Base-by-base conservation (phyloP, 2,797 vertebrate species). In the Manis javanica region DNA sequence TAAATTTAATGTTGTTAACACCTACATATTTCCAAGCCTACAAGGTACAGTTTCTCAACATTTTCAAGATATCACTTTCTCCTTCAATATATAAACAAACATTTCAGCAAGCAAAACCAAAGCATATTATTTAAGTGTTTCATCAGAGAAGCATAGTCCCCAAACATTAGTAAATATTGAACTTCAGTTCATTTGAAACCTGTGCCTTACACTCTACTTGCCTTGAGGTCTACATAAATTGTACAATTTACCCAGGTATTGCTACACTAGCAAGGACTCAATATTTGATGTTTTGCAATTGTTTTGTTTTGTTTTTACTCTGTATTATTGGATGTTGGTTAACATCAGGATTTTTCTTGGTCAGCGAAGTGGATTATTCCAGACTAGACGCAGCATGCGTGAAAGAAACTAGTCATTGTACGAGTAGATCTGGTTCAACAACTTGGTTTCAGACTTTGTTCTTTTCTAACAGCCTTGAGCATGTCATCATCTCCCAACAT, bases 71-170 rank as follows among this genome's bases (percentile, higher is more conserved):
- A 74, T 64, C 53, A 14, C 11, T 18, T 90, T 95, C 57, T 72
- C 71, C 24, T 88, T 84, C 77, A 92, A 69, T 79, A 87, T 1
- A 85, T 85, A 96, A 82, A 59, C 14, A 87, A 57, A 86, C 34
- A 57, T 93, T 93, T 93, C 14, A 77, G 51, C 81, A 86, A 93
- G 31, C 3, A 90, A 84, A 78, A 81, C 11, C 3, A 83, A 86
- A 87, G 95, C 19, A 79, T 75, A 90, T 85, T 89, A 94, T 63
- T 88, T 95, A 92, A 97, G 57, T 87, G 13, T 95, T 95, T 87
- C 81, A 87, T 87, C 81, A 87, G 63, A 90, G 64, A 92, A 95
- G 78, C 37, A 75, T 14, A 66, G 71, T 64, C 51, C 37, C 57
- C 51, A 69, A 88, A 64, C 64, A 69, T 86, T 95, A 93, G 95